Percentiles rank a stretch among this genome's conserved stretches.
Evolutionary conservation across 1,140 invertebrate genomes (phyloP).

Genomic region (Brachionus calyciflorus): DNA sequence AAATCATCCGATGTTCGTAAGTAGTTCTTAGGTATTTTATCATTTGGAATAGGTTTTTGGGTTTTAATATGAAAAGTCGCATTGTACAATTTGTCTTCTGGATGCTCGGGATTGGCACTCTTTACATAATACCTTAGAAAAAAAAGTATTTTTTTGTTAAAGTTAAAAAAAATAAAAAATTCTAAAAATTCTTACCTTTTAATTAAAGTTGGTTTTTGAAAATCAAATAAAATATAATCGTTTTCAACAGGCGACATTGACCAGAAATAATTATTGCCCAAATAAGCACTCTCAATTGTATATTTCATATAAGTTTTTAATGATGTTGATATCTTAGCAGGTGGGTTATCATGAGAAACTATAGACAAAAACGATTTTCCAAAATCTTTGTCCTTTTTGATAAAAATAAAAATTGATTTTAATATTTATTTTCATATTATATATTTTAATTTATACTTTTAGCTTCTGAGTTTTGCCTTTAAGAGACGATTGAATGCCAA

Average conservation of each 20-base stretch:
- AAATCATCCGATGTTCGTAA: conserved; percentile 47
- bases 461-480: conserved; percentile 94
- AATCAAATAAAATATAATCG: conserved; percentile 77
- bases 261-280: conserved; percentile 88
- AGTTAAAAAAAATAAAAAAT: background rate
- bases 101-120: conserved; percentile 86
- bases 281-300: conserved; percentile 76
- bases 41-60: conserved; percentile 49
- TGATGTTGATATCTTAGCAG: conserved; percentile 71
- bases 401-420: conserved; percentile 32
- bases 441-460: conserved; percentile 67
- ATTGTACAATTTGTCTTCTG: conserved; percentile 82
- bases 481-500: conserved; percentile 87
- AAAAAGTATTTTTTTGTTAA: background rate
- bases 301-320: conserved; percentile 82
- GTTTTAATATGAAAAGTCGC: conserved; percentile 79
- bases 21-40: conserved; percentile 49
- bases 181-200: conserved; percentile 67
- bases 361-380: conserved; percentile 79
- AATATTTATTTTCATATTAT: background rate
- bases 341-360: conserved; percentile 70
- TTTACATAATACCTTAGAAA: conserved; percentile 75
- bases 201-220: conserved; percentile 71
- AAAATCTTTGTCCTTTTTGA: conserved; percentile 79
- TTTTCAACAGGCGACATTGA: conserved; percentile 78